These are phyloP conservation scores for Sturnira hondurensis DNA, from an alignment of 2,113 vertebrate species.

Conservation along the genomic window DNA sequence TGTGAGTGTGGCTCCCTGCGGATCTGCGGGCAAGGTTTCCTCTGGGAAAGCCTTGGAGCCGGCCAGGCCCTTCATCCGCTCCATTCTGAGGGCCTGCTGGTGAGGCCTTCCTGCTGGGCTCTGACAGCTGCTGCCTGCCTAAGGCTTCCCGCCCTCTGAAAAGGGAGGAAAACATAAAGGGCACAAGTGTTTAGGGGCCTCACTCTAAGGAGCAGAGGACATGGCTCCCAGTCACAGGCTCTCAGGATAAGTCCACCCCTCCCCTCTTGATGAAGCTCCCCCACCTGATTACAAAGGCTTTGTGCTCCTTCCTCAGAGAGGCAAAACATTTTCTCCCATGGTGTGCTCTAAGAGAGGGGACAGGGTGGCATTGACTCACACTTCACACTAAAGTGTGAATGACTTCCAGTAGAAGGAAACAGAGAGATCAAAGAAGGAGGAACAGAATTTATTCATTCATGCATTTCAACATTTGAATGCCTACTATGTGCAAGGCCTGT, in stretches of 20 bases:
- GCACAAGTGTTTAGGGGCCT: background rate
- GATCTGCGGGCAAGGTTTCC: slow-evolving; percentile 64
- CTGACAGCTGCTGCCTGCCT: background rate
- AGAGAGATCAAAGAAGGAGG: background rate
- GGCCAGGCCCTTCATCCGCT: slow-evolving; percentile 10
- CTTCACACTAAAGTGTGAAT: background rate
- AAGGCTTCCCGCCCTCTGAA: background rate
- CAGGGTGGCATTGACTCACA: background rate
- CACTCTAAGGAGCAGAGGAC: background rate
- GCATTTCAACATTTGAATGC: background rate
- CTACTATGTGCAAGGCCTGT: background rate
- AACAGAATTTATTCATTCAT: background rate
- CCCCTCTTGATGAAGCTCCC: background rate
- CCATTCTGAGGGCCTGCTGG: background rate
- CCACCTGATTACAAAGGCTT: accelerated
- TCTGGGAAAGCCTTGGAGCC: slow-evolving; percentile 54
- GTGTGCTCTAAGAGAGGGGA: background rate
- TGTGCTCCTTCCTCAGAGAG: background rate
- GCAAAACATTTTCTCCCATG: background rate
- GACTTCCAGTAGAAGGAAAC: background rate
- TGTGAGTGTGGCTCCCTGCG: slow-evolving; percentile 71
- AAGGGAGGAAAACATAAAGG: background rate
- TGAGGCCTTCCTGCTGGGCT: background rate
- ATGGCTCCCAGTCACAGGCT: background rate
- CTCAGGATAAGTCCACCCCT: background rate